These are phyloP conservation scores for Mionectes macconnelli DNA, from an alignment of 2,113 vertebrate genomes.

Conservation along the genomic window DNA sequence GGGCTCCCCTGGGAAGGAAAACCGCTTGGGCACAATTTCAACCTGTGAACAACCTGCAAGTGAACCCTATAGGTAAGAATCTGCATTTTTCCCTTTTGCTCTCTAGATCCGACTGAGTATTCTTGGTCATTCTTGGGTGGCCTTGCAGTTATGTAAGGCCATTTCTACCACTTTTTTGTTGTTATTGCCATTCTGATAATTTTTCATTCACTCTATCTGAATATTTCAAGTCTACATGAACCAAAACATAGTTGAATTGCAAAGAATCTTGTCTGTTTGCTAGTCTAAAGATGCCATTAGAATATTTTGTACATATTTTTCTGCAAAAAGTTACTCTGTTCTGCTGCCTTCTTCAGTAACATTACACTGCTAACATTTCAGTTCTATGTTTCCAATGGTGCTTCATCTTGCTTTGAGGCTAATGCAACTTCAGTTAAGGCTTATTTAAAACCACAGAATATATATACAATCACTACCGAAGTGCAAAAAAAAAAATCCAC, in stretches of 20 bases:
- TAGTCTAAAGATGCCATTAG: not conserved
- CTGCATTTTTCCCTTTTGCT: not conserved
- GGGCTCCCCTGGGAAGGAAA: not conserved
- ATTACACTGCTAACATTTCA: not conserved
- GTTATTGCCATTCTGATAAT: not conserved
- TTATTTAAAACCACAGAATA: not conserved
- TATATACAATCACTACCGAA: not conserved
- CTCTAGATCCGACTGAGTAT: not conserved
- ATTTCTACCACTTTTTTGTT: not conserved
- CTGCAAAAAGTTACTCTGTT: not conserved
- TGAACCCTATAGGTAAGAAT: not conserved
- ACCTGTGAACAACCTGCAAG: not conserved
- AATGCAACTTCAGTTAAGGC: not conserved
- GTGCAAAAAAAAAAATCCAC: not conserved
- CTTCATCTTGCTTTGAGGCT: not conserved
- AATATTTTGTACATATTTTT: not conserved
- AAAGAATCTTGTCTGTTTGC: not conserved
- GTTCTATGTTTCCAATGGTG: not conserved
- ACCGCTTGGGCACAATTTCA: not conserved
- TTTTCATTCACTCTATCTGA: not conserved
- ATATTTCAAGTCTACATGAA: not conserved
- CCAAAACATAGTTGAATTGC: not conserved
- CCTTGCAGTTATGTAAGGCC: not conserved
- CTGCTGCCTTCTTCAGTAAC: not conserved
- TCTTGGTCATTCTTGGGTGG: not conserved